Percentiles rank a stretch among this genome's conserved stretches.
Conservation (phyloP, 92 coral and sea anemone genomes). For the Heliopora coerulea region DNA sequence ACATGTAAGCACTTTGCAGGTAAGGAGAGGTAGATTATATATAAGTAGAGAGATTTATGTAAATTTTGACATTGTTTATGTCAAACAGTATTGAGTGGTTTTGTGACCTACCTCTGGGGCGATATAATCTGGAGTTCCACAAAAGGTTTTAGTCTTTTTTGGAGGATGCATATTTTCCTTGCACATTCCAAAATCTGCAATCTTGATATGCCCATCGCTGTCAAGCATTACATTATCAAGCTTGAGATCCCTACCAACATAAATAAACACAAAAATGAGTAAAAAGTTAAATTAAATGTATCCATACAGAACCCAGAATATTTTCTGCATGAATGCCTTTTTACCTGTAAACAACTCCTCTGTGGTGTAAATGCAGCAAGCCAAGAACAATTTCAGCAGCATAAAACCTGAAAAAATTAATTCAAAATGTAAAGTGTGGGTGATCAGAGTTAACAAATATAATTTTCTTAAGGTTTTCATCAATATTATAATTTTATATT, state of each 20-base stretch:
- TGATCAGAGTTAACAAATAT: too few species aligned
- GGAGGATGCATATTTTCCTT: constrained; percentile 77
- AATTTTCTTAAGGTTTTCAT: too few species aligned
- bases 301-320: not conserved
- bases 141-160: constrained; percentile 89
- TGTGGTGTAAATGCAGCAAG: constrained; percentile 83
- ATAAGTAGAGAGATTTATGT: too few species aligned
- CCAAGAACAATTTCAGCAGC: constrained; percentile 97
- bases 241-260: constrained; percentile 72
- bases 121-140: constrained; percentile 98
- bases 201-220: constrained; percentile 96
- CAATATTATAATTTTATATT: too few species aligned
- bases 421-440: too few species aligned
- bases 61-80: too few species aligned
- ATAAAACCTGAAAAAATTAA: constrained; percentile 77
- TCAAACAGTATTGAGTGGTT: too few species aligned
- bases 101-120: constrained; percentile 84
- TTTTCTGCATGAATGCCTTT: not conserved
- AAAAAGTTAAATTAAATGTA: not conserved
- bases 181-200: constrained; percentile 99
- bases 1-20: too few species aligned
- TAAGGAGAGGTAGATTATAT: too few species aligned
- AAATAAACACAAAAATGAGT: not conserved
- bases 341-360: constrained; percentile 95
- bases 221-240: constrained; percentile 97